Evolutionary conservation across 2,797 vertebrate genomes (phyloP).

Genomic region (Parauchenoglanis punctatus): DNA sequence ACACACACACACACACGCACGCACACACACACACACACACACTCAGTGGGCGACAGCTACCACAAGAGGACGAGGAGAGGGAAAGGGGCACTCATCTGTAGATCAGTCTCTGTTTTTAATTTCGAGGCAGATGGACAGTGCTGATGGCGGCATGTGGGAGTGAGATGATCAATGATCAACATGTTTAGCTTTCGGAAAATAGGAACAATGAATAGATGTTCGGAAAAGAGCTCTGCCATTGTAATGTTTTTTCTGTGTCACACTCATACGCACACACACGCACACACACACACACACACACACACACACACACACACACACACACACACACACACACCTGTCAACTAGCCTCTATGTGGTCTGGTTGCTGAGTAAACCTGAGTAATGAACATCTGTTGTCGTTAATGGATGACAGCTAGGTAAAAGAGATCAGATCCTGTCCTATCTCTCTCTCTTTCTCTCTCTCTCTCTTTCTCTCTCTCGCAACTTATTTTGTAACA

Average conservation of each 20-base stretch:
- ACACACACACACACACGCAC: not conserved
- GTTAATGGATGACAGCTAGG: constrained; percentile 53
- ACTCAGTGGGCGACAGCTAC: not conserved
- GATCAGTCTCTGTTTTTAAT: constrained; percentile 58
- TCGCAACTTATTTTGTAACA: not conserved
- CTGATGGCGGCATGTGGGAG: constrained; percentile 21
- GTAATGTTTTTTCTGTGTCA: not conserved
- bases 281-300: too few species aligned
- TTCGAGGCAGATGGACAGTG: constrained; percentile 43
- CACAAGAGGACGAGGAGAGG: constrained; percentile 20
- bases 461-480: not conserved
- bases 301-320: constrained; percentile 51
- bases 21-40: not conserved
- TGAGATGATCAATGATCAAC: constrained; percentile 43
- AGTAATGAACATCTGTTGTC: constrained; percentile 59
- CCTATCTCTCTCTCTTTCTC: not conserved
- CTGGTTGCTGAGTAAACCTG: constrained; percentile 51
- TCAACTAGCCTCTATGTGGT: constrained; percentile 47
- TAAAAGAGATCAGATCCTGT: constrained; percentile 42
- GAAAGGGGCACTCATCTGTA: constrained; percentile 19
- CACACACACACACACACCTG: constrained; percentile 50
- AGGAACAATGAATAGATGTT: constrained; percentile 8
- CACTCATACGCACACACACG: too few species aligned
- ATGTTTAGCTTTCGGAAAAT: constrained; percentile 19
- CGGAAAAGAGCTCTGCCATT: not conserved